Evolutionary conservation across 2,113 vertebrate species (phyloP).

Genomic region (Machaerirhynchus nigripectus): DNA sequence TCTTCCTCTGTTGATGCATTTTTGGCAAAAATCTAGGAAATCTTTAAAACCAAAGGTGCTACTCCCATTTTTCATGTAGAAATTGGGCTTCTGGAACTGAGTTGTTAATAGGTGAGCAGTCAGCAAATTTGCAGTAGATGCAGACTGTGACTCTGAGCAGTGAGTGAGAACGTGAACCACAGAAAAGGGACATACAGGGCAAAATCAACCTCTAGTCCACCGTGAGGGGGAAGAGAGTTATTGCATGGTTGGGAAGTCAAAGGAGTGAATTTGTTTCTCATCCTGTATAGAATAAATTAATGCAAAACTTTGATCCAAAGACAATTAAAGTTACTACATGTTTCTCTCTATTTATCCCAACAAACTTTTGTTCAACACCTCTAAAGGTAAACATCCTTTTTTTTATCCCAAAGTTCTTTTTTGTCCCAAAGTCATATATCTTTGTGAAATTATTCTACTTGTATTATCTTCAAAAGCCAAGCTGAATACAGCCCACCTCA

Average conservation of each 20-base stretch:
- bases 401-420: neutral
- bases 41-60: neutral
- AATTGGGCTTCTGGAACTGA: neutral
- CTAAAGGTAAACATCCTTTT: neutral
- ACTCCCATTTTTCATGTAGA: neutral
- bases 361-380: neutral
- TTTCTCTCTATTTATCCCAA: neutral
- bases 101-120: neutral
- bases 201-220: neutral
- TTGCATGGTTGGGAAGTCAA: neutral
- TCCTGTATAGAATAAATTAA: neutral
- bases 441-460: neutral
- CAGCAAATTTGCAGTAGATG: neutral
- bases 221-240: neutral
- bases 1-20: neutral
- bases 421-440: neutral
- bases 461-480: neutral
- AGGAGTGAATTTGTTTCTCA: neutral
- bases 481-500: neutral
- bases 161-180: neutral
- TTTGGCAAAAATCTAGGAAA: neutral
- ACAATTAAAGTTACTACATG: neutral
- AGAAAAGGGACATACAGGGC: neutral
- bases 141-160: neutral
- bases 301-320: neutral